A percentile compares a stretch with the other conserved stretches of the same genome.
Evolutionary conservation across 2,888 invertebrate genomes (phyloP).

Genomic region (Theretra japonica): DNA sequence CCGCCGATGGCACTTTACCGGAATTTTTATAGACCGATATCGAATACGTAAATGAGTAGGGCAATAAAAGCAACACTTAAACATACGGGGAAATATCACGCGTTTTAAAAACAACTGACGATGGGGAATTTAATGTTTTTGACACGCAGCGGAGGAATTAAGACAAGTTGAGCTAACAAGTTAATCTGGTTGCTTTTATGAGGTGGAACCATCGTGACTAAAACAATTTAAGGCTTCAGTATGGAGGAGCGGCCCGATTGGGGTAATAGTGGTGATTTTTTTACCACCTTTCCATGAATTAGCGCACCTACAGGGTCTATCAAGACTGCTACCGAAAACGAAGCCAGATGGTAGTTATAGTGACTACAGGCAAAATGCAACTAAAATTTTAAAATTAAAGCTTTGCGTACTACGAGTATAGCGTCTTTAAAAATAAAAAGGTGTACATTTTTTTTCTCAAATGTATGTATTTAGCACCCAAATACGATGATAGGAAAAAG

Average conservation of each 20-base stretch:
- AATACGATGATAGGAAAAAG: no score
- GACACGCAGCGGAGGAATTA: not conserved
- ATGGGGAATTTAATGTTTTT: not conserved
- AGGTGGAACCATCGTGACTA: not conserved
- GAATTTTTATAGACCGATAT: conserved; percentile 24
- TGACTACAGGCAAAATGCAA: no score
- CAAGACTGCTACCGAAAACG: no score
- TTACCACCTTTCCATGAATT: no score
- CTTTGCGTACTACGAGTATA: no score
- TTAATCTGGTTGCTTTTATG: not conserved
- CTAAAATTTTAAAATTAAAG: no score
- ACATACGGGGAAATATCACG: not conserved
- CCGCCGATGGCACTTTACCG: conserved; percentile 20
- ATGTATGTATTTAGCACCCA: no score
- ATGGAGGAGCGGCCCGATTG: not conserved
- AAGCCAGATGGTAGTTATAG: no score
- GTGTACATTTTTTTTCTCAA: no score
- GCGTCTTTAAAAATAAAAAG: no score
- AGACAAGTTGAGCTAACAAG: not conserved
- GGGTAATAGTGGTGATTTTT: no score
- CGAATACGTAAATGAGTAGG: not conserved
- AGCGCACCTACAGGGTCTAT: no score
- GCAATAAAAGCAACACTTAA: conserved; percentile 21
- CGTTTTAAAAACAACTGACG: conserved; percentile 8
- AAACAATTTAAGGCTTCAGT: not conserved